A percentile compares a stretch with the other conserved stretches of the same genome.
phyloP scores from a whole-genome alignment of 2,113 vertebrate species.

The Mesoclemmys tuberculata region DNA sequence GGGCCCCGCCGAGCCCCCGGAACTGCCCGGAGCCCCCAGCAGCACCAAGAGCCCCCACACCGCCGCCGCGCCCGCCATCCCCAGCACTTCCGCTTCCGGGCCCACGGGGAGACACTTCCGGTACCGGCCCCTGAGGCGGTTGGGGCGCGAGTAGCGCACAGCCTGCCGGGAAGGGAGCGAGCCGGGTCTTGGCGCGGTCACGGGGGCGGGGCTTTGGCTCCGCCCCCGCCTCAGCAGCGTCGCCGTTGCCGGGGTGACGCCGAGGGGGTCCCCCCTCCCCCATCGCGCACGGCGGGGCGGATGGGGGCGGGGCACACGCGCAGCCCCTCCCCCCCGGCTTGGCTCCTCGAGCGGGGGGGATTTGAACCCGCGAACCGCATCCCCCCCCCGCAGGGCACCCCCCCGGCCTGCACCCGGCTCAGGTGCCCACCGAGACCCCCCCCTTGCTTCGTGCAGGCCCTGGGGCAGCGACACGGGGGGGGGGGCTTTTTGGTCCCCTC shows the following conservation, averaged over 20 bases:
- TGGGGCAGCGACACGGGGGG: no score
- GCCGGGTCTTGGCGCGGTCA: rapidly evolving
- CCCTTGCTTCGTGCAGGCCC: no score
- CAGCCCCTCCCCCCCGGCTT: neutral
- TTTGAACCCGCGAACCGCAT: no score
- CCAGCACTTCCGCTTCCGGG: slow-evolving; percentile 29
- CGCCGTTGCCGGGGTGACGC: neutral
- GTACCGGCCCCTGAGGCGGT: neutral
- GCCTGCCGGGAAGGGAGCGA: neutral
- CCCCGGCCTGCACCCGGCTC: neutral
- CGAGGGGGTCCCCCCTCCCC: no score
- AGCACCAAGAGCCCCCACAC: neutral
- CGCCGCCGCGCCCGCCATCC: neutral
- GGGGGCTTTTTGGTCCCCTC: no score
- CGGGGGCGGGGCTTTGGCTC: rapidly evolving
- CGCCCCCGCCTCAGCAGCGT: neutral
- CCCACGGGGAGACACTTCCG: neutral
- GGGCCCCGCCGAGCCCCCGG: neutral
- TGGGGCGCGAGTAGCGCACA: neutral
- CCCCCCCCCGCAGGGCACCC: no score
- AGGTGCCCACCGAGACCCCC: no score
- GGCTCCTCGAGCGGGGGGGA: neutral
- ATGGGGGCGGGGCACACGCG: neutral
- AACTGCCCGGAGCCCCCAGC: neutral
- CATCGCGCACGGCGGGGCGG: neutral